Conservation (phyloP, 2,113 vertebrate species). For the Struthidea cinerea region DNA sequence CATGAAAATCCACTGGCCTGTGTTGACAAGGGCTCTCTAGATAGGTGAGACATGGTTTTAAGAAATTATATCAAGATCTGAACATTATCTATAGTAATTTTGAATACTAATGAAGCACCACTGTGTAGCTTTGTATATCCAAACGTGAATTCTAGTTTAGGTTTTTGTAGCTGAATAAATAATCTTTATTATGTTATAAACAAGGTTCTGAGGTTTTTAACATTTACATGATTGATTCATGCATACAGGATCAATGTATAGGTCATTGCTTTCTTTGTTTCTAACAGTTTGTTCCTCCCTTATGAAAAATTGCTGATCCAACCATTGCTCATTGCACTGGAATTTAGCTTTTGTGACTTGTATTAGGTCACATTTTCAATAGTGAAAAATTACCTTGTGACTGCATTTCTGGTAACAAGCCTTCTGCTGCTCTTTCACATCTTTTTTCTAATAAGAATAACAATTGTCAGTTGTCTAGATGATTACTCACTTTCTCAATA, state of each 20-base stretch:
- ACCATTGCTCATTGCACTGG: constrained; percentile 27
- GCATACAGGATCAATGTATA: constrained; percentile 28
- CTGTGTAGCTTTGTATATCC: background rate
- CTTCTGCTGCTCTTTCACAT: background rate
- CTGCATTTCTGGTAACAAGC: background rate
- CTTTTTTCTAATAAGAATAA: background rate
- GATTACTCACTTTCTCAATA: background rate
- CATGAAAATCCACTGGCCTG: background rate
- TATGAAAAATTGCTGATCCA: constrained; percentile 28
- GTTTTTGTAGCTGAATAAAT: constrained; percentile 43
- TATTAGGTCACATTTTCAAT: constrained; percentile 41
- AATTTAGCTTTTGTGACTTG: constrained; percentile 59
- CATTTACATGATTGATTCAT: constrained; percentile 31
- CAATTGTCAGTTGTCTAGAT: background rate
- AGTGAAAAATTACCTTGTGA: constrained; percentile 7
- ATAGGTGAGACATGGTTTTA: background rate
- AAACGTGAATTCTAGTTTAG: constrained; percentile 3
- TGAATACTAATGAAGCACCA: background rate
- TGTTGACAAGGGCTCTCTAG: background rate
- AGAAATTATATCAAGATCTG: background rate
- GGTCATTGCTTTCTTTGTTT: constrained; percentile 30
- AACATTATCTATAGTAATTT: background rate
- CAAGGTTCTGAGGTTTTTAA: constrained; percentile 27
- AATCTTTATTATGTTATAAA: constrained; percentile 38
- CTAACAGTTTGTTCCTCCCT: constrained; percentile 15